phyloP scores from a whole-genome alignment of 2,113 vertebrate species.

The Polypterus bichir region DNA sequence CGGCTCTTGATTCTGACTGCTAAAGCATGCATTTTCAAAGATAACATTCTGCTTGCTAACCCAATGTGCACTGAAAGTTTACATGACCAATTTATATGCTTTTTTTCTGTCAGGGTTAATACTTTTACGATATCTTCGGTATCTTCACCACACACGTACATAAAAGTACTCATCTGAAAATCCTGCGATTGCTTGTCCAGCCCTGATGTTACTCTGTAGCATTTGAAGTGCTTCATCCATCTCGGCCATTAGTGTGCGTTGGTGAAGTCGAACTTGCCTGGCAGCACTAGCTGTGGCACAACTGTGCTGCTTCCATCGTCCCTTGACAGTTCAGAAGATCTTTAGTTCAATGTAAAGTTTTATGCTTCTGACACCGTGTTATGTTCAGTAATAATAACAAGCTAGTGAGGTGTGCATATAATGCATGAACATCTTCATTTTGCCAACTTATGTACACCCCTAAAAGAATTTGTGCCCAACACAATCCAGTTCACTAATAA shows the following conservation, averaged over 20 bases:
- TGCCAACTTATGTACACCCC: too few relatives aligned
- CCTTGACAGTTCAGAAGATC: too few relatives aligned
- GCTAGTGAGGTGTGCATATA: too few relatives aligned
- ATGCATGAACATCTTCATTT: too few relatives aligned
- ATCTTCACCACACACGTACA: constrained; percentile 3
- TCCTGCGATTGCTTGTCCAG: constrained; percentile 2
- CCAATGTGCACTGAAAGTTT: constrained; percentile 5
- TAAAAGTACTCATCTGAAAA: constrained; percentile 12
- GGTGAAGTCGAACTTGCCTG: constrained; percentile 9
- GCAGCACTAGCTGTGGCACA: too few relatives aligned
- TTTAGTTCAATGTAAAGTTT: too few relatives aligned
- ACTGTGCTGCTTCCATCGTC: too few relatives aligned
- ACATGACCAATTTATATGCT: constrained; percentile 6
- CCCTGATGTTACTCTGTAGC: constrained; percentile 3
- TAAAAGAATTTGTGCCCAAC: too few relatives aligned
- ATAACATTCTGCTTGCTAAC: constrained; percentile 16
- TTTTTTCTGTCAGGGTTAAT: constrained; percentile 9
- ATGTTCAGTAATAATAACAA: too few relatives aligned
- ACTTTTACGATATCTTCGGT: constrained; percentile 14
- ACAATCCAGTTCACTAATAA: too few relatives aligned
- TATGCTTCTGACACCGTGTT: too few relatives aligned
- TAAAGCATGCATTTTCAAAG: constrained; percentile 16
- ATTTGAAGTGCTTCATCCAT: constrained; percentile 10
- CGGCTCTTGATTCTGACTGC: constrained; percentile 7
- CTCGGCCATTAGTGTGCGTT: constrained; percentile 3